These are phyloP conservation scores for Morone saxatilis DNA, from an alignment of 2,113 vertebrate genomes.

Conservation along the genomic window DNA sequence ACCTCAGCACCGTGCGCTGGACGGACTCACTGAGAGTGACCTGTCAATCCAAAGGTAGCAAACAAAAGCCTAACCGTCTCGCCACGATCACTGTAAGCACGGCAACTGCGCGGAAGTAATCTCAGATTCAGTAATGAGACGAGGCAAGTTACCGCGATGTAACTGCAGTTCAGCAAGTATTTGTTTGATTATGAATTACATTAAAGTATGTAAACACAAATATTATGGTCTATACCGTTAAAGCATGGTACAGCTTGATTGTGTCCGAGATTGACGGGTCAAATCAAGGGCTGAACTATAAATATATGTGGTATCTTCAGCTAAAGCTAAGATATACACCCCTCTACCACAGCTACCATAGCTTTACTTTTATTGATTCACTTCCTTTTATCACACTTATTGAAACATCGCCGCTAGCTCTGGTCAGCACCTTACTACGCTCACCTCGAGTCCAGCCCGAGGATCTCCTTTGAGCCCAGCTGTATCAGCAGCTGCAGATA, in stretches of 20 bases:
- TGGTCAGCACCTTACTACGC: slow-evolving; percentile 48
- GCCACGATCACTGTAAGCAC: neutral
- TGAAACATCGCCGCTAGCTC: slow-evolving; percentile 25
- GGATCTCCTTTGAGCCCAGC: slow-evolving; percentile 53
- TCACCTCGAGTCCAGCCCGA: slow-evolving; percentile 24
- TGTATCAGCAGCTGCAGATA: slow-evolving; percentile 66
- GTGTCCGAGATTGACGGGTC: neutral
- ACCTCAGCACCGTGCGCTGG: too few relatives aligned
- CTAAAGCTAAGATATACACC: too few relatives aligned
- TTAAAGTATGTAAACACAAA: neutral
- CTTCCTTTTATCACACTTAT: neutral
- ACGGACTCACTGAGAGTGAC: too few relatives aligned
- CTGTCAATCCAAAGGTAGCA: too few relatives aligned
- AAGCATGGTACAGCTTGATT: neutral
- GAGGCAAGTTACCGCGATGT: neutral
- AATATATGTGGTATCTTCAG: neutral
- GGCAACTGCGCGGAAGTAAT: neutral
- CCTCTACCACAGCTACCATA: too few relatives aligned
- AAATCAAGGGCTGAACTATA: neutral
- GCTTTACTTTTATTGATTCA: neutral
- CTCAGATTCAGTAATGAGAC: neutral
- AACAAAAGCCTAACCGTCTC: neutral
- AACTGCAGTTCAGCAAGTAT: neutral
- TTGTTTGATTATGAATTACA: neutral
- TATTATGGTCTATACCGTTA: neutral